A percentile compares a stretch with the other conserved stretches of the same genome.
Conservation (phyloP, 2,113 vertebrate genomes). For the Scomber scombrus region DNA sequence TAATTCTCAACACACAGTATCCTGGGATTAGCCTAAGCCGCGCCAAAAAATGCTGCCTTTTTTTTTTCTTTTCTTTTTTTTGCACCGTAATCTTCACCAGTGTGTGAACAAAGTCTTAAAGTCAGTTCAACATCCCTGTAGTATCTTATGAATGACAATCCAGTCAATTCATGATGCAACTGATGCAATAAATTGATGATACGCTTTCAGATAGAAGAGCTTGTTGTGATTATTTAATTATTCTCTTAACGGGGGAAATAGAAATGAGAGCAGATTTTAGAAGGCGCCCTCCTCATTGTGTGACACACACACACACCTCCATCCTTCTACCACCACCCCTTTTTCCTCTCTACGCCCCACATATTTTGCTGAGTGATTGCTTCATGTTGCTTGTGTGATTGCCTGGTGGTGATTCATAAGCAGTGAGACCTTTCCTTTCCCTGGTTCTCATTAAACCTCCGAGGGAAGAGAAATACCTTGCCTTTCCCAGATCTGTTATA, state of each 20-base stretch:
- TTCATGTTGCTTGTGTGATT: slow-evolving; percentile 20
- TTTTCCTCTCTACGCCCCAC: too few species aligned
- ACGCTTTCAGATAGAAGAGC: neutral
- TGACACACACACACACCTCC: too few species aligned
- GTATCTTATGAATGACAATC: neutral
- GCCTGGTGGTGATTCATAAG: slow-evolving; percentile 60
- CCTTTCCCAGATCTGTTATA: slow-evolving; percentile 52
- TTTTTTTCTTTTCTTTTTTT: slow-evolving; percentile 12
- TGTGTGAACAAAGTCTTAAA: slow-evolving; percentile 19
- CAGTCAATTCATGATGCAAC: slow-evolving; percentile 6
- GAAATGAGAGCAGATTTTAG: slow-evolving; percentile 17
- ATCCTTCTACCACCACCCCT: neutral
- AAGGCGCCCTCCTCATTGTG: neutral
- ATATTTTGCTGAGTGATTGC: slow-evolving; percentile 22
- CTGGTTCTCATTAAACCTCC: slow-evolving; percentile 58
- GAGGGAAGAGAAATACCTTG: slow-evolving; percentile 31
- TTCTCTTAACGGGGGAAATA: slow-evolving; percentile 9
- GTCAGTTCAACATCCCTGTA: neutral
- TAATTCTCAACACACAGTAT: slow-evolving; percentile 19
- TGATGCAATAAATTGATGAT: slow-evolving; percentile 25
- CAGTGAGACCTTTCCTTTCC: slow-evolving; percentile 44
- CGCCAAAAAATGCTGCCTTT: slow-evolving; percentile 1
- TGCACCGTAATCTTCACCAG: slow-evolving; percentile 15
- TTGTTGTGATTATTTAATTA: slow-evolving; percentile 10
- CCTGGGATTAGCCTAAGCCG: slow-evolving; percentile 26